A percentile compares a stretch with the other conserved stretches of the same genome.
phyloP scores from a whole-genome alignment of 2,113 vertebrate genomes.

The Neopipo cinnamomea region DNA sequence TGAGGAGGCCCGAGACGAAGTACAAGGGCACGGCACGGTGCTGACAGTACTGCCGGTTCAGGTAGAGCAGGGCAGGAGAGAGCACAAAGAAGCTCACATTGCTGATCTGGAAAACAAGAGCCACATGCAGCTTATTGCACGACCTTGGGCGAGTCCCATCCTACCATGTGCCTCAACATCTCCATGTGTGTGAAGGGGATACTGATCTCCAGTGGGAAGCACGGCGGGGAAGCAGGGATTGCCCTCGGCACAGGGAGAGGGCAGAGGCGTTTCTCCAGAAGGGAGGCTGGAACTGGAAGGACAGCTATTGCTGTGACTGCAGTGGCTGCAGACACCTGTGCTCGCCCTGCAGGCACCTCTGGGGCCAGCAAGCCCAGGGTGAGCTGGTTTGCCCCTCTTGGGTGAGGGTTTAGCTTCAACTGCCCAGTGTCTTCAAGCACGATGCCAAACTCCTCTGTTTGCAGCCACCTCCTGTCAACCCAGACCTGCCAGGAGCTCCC shows the following conservation, averaged over 20 bases:
- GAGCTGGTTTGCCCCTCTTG: neutral
- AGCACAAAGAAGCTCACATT: constrained; percentile 88
- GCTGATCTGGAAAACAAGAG: constrained; percentile 81
- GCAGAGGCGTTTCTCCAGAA: neutral
- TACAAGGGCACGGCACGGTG: constrained; percentile 77
- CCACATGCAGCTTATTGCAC: neutral
- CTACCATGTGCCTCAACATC: neutral
- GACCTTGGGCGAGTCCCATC: neutral
- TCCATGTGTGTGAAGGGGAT: neutral
- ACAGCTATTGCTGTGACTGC: neutral
- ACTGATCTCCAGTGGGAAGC: neutral
- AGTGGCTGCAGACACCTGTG: neutral
- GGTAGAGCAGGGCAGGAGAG: constrained; percentile 84
- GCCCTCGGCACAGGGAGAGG: neutral
- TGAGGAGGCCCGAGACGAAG: constrained; percentile 76
- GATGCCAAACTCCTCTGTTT: neutral
- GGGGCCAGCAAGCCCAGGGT: neutral
- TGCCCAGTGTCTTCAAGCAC: neutral
- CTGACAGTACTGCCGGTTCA: constrained; percentile 83
- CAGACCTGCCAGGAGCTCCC: neutral
- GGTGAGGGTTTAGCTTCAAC: neutral
- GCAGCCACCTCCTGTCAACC: neutral
- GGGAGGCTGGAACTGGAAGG: neutral
- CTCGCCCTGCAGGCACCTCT: neutral
- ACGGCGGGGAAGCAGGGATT: neutral